Conservation (phyloP, 23 tunicate species). For the Aplidium turbinatum region DNA sequence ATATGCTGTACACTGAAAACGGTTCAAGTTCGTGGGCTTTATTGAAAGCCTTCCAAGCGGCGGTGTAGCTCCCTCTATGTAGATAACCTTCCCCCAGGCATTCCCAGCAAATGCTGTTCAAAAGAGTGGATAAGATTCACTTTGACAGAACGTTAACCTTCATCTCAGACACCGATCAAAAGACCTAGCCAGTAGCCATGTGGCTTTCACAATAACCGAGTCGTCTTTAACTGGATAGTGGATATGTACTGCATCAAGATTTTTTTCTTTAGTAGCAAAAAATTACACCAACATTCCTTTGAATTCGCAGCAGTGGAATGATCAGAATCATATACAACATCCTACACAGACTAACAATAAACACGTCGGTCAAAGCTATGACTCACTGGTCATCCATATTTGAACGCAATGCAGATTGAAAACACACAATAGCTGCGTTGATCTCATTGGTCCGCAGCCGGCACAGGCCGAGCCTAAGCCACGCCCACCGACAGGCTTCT, state of each 20-base stretch:
- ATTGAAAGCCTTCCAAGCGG: conserved; percentile 85
- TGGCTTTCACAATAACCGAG: no score
- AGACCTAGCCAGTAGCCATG: no score
- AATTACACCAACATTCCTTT: no score
- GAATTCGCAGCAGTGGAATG: no score
- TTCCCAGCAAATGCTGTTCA: conserved; percentile 80
- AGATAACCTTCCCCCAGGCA: conserved; percentile 88
- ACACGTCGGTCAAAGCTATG: background rate
- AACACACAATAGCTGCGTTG: conserved; percentile 52
- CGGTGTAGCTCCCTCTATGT: conserved; percentile 69
- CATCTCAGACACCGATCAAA: no score
- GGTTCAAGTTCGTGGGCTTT: conserved; percentile 65
- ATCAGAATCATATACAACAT: background rate
- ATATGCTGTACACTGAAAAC: conserved; percentile 58
- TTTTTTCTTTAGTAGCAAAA: no score
- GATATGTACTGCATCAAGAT: no score
- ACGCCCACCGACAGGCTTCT: conserved; percentile 80
- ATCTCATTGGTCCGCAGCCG: conserved; percentile 52
- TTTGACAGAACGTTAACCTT: no score
- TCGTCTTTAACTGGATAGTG: no score
- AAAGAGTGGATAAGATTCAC: no score
- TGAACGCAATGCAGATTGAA: conserved; percentile 62
- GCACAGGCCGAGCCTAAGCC: conserved; percentile 86
- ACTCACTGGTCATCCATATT: conserved; percentile 73
- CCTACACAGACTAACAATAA: background rate